Percentiles rank a stretch among this genome's conserved stretches.
Evolutionary conservation across 1,140 invertebrate genomes (phyloP).

Genomic region (Tachypleus tridentatus): DNA sequence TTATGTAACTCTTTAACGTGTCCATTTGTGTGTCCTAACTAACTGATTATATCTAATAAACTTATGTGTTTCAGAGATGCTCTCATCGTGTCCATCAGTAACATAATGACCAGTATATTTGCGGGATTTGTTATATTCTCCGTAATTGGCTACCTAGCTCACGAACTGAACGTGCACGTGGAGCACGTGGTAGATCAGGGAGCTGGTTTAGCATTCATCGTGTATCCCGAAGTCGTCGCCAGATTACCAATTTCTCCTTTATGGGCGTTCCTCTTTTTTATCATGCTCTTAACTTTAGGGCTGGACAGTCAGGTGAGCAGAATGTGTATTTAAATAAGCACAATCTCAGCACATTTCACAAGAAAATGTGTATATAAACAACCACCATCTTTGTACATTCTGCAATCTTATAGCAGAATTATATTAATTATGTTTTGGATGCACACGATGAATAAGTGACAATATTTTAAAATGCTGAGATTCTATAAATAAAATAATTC

Average conservation of each 20-base stretch:
- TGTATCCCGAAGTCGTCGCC: slow-evolving; percentile 72
- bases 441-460: too few relatives aligned
- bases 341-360: too few relatives aligned
- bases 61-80: slow-evolving; percentile 43
- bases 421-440: too few relatives aligned
- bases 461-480: too few relatives aligned
- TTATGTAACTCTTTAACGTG: too few relatives aligned
- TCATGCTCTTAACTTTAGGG: slow-evolving; percentile 64
- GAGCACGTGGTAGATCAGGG: slow-evolving; percentile 60
- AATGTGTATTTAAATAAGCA: too few relatives aligned
- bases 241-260: slow-evolving; percentile 62
- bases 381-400: too few relatives aligned
- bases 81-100: slow-evolving; percentile 58
- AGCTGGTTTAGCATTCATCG: slow-evolving; percentile 70
- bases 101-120: slow-evolving; percentile 62
- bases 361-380: too few relatives aligned
- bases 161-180: slow-evolving; percentile 55
- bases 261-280: slow-evolving; percentile 74
- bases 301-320: slow-evolving; percentile 53
- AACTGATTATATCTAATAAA: not conserved
- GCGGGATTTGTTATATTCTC: slow-evolving; percentile 65
- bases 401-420: too few relatives aligned
- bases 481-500: too few relatives aligned
- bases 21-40: too few relatives aligned
- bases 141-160: slow-evolving; percentile 61